Conservation (phyloP, 2,113 vertebrate genomes). For the Heterocephalus glaber region DNA sequence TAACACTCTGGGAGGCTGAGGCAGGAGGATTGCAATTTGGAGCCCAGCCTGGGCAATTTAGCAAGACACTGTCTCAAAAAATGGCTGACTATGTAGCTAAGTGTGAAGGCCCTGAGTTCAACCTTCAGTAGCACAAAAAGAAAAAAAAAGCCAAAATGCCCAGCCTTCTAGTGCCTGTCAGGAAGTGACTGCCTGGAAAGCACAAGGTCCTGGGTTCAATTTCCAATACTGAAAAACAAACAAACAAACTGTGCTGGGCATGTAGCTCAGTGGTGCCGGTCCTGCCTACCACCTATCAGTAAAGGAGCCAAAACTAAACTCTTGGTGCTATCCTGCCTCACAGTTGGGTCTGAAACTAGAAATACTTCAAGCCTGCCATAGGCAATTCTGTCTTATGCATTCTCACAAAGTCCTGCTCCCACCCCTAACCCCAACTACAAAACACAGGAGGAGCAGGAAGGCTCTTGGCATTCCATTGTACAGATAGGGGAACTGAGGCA, state of each 20-base stretch:
- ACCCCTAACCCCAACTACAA: not conserved
- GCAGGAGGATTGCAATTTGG: not conserved
- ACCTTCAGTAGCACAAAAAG: not conserved
- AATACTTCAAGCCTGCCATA: not conserved
- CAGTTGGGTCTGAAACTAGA: constrained; percentile 13
- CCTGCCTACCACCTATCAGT: no score
- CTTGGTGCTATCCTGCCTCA: not conserved
- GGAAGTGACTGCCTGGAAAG: not conserved
- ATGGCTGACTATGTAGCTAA: not conserved
- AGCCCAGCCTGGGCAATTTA: not conserved
- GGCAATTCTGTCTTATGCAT: not conserved
- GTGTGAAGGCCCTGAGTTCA: not conserved
- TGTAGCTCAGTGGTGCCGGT: no score
- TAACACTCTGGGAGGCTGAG: not conserved
- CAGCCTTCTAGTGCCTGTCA: not conserved
- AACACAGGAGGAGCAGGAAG: not conserved
- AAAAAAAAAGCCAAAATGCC: not conserved
- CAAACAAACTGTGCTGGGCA: no score
- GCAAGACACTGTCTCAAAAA: not conserved
- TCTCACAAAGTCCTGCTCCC: not conserved
- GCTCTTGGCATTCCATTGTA: not conserved
- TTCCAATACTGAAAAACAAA: no score
- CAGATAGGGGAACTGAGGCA: not conserved
- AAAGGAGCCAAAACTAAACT: not conserved
- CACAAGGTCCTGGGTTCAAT: no score